These are phyloP conservation scores for Misgurnus anguillicaudatus DNA, from an alignment of 2,113 vertebrate species.

Conservation along the genomic window DNA sequence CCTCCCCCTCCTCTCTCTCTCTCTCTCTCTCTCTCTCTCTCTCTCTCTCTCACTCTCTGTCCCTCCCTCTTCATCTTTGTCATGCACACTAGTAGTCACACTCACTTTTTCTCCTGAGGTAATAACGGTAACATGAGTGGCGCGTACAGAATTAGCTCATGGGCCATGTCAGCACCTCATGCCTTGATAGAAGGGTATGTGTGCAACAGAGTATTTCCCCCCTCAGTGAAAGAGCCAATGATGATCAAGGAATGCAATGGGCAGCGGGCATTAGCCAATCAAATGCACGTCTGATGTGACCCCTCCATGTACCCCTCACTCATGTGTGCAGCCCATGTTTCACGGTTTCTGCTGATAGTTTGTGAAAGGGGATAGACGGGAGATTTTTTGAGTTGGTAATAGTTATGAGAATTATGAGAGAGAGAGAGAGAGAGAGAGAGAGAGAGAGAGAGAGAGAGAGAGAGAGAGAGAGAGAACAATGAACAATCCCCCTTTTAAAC, in stretches of 20 bases:
- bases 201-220: not conserved
- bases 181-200: slow-evolving; percentile 25
- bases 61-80: slow-evolving; percentile 40
- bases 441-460: too few species aligned
- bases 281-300: not conserved
- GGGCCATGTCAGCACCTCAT: slow-evolving; percentile 48
- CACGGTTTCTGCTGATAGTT: not conserved
- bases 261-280: slow-evolving; percentile 44
- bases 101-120: slow-evolving; percentile 55
- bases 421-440: too few species aligned
- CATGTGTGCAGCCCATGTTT: not conserved
- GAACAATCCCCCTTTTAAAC: too few species aligned
- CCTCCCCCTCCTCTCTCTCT: slow-evolving; percentile 47
- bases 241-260: slow-evolving; percentile 25
- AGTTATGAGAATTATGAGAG: not conserved
- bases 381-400: not conserved
- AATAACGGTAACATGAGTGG: slow-evolving; percentile 66
- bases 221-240: slow-evolving; percentile 44
- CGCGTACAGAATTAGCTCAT: slow-evolving; percentile 66
- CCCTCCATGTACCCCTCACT: not conserved
- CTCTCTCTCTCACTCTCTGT: slow-evolving; percentile 40
- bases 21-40: slow-evolving; percentile 48
- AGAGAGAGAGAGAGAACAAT: too few species aligned
- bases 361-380: not conserved
- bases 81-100: slow-evolving; percentile 47